Conservation (phyloP, 1,140 invertebrate species). For the Heliconius nattereri region DNA sequence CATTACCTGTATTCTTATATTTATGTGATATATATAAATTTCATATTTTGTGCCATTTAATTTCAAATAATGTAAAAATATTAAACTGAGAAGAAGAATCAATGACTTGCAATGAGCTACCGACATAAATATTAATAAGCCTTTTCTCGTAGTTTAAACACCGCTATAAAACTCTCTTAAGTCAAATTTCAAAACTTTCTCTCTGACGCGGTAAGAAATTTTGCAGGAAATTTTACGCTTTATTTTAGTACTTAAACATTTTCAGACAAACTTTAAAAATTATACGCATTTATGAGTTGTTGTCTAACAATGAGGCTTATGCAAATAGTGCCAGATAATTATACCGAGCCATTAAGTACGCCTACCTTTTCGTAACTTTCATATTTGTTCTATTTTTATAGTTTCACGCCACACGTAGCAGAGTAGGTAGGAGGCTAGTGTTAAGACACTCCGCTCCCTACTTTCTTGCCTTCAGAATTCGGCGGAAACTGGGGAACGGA, state of each 20-base stretch:
- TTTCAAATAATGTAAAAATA: neutral
- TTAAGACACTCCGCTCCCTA: too few relatives aligned
- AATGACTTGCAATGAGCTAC: slow-evolving; percentile 12
- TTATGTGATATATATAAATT: too few relatives aligned
- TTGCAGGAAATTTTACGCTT: slow-evolving; percentile 10
- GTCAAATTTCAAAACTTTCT: slow-evolving; percentile 28
- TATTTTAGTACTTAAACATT: slow-evolving; percentile 17
- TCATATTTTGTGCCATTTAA: neutral
- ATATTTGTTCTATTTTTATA: neutral
- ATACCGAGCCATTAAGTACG: neutral
- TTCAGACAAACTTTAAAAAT: slow-evolving; percentile 5
- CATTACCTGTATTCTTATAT: too few relatives aligned
- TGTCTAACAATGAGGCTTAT: slow-evolving; percentile 8
- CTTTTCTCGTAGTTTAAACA: slow-evolving; percentile 19
- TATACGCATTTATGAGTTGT: slow-evolving; percentile 8
- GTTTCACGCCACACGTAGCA: neutral
- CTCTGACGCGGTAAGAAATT: slow-evolving; percentile 18
- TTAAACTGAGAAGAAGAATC: slow-evolving; percentile 2
- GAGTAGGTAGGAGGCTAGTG: too few relatives aligned
- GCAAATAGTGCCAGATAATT: neutral
- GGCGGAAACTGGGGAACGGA: too few relatives aligned
- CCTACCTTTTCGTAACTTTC: neutral
- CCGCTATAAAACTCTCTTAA: slow-evolving; percentile 18
- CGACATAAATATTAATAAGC: slow-evolving; percentile 29
- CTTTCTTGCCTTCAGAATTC: too few relatives aligned